A percentile compares a stretch with the other conserved stretches of the same genome.
Evolutionary conservation across 2,113 vertebrate species (phyloP).

Genomic region (Aptenodytes patagonicus): DNA sequence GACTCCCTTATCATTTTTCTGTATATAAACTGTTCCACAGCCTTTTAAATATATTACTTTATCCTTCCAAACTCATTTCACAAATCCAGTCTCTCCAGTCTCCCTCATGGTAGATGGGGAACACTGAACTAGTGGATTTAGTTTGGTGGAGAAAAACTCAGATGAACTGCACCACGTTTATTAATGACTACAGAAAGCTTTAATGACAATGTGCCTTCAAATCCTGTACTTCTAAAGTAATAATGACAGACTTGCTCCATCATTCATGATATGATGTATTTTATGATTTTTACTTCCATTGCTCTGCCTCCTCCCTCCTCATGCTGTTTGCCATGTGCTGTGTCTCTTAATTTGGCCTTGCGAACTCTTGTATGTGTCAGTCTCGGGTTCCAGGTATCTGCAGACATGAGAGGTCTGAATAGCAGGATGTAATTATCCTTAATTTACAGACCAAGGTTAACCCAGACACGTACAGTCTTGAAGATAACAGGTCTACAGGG

Average conservation of each 20-base stretch:
- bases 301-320: not conserved
- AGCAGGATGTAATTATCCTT: conserved; percentile 4
- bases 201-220: not conserved
- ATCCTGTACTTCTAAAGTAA: not conserved
- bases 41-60: not conserved
- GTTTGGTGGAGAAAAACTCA: not conserved
- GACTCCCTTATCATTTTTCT: not conserved
- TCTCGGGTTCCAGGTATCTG: not conserved
- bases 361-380: not conserved
- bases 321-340: not conserved
- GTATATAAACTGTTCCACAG: not conserved
- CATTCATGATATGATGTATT: not conserved
- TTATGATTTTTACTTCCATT: not conserved
- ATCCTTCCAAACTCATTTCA: not conserved
- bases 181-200: not conserved
- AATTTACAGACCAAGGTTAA: conserved; percentile 25
- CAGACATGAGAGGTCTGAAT: not conserved
- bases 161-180: not conserved
- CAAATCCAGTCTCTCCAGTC: not conserved
- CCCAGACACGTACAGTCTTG: not conserved
- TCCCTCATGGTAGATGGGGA: not conserved
- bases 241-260: not conserved
- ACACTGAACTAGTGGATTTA: not conserved
- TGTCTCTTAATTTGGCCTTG: not conserved
- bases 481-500: not conserved